Base-by-base conservation (phyloP, 2,113 vertebrate species). In the Hipposideros armiger region DNA sequence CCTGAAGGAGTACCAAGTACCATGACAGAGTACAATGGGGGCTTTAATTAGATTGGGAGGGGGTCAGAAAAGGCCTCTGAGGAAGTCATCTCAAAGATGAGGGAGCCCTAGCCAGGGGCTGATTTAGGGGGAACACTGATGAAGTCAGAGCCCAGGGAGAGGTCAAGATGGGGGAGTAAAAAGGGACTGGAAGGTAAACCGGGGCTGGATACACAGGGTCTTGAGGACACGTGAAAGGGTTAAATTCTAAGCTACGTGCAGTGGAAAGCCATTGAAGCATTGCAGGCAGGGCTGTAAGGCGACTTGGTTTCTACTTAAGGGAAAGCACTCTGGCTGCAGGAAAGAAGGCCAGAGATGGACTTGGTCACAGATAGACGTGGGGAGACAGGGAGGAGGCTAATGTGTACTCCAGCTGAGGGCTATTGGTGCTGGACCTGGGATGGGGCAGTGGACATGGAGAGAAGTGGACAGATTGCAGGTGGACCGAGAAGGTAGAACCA, bases 1-100 rank as follows among this genome's bases (percentile, higher is more conserved):
- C 26, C 6, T 28, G n/a, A 60, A 26, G 73, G 64, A 45, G 60
- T 11, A 13, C 3, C 30, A 24, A 52, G 26, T 11, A 3, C 20
- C 32, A 13, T 7, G 26, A 36, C 17, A n/a, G 42, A 16, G 3
- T 10, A 5, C 8, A 16, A 32, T 0, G 9, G 16, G 28, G 22
- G 24, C 17, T 32, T 60, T 26, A 14, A 16, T 56, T 67, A 28
- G 80, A 19, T 7, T 11, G 11, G 40, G n/a, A 30, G 22, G n/a
- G n/a, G 22, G 5, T 54, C 64, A 20, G 45, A 36, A 62, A 60
- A 15, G 54, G 7, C n/a, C 11, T 26, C 13, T 2, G 62, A 67
- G 24, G 32, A 30, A 28, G 13, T 22, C 6, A 3, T 17, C 45
- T n/a, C 17, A 22, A 36, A 66, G 36, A 45, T 17, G 14, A 87